Conservation (phyloP, 2,113 vertebrate species). For the Eubucco bourcierii region DNA sequence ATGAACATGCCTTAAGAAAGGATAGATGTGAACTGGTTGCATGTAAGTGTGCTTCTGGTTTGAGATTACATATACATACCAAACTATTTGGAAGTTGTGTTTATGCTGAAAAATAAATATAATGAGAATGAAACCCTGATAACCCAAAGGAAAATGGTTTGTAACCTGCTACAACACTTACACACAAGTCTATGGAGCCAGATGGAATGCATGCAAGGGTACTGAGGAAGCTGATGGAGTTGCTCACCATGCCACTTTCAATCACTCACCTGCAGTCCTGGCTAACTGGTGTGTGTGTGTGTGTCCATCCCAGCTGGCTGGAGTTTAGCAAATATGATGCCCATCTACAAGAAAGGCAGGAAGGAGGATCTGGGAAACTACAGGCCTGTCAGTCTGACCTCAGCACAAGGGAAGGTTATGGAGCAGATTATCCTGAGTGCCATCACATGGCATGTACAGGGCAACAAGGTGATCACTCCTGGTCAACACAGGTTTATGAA, state of each 20-base stretch:
- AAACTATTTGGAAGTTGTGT: background rate
- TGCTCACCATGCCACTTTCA: background rate
- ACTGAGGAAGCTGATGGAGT: background rate
- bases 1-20: background rate
- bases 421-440: background rate
- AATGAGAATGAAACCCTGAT: background rate
- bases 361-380: background rate
- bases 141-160: background rate
- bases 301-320: background rate
- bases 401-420: background rate
- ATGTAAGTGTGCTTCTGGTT: background rate
- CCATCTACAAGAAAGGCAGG: background rate
- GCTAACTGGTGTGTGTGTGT: background rate
- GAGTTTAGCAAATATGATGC: background rate
- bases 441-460: accelerated
- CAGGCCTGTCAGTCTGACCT: background rate
- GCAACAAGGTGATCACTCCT: background rate
- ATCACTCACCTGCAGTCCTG: background rate
- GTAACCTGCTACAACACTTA: background rate
- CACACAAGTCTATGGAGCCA: background rate
- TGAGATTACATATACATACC: background rate
- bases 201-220: background rate
- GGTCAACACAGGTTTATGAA: background rate
- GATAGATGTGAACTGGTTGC: background rate
- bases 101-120: background rate